These are phyloP conservation scores for Ectropis crepuscularia DNA, from an alignment of 2,888 invertebrate species.

Conservation along the genomic window DNA sequence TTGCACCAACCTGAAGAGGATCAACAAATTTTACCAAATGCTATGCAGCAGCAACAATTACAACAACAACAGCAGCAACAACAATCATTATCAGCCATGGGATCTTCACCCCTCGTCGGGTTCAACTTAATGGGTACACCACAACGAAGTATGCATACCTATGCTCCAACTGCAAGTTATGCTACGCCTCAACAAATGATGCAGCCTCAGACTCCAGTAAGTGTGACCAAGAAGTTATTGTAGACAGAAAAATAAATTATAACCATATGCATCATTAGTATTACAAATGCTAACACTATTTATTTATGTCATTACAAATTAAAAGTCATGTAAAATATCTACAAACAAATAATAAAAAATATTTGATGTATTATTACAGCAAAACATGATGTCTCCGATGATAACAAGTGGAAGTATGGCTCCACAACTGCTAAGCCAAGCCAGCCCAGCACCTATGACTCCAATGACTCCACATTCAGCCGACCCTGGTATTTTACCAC, in stretches of 20 bases:
- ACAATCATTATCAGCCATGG: slow-evolving; percentile 84
- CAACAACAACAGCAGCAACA: slow-evolving; percentile 89
- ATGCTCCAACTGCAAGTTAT: slow-evolving; percentile 90
- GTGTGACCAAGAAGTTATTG: slow-evolving; percentile 4
- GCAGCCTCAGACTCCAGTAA: slow-evolving; percentile 95
- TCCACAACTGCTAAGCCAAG: slow-evolving; percentile 86
- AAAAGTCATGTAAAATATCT: no score
- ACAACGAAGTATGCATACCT: slow-evolving; percentile 90
- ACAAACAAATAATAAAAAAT: background rate
- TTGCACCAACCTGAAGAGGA: slow-evolving; percentile 96
- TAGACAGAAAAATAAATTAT: no score
- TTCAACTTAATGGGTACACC: slow-evolving; percentile 87
- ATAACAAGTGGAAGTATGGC: slow-evolving; percentile 85
- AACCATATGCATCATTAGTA: no score
- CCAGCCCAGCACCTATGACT: slow-evolving; percentile 92
- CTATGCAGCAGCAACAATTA: slow-evolving; percentile 90
- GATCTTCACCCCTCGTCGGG: slow-evolving; percentile 85
- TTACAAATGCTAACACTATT: no score
- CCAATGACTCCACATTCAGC: slow-evolving; percentile 97
- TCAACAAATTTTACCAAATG: slow-evolving; percentile 94
- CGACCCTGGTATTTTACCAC: slow-evolving; percentile 97
- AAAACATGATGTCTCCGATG: slow-evolving; percentile 94
- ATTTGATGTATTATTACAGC: slow-evolving; percentile 71
- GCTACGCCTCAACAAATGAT: slow-evolving; percentile 93
- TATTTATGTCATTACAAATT: no score